Percentiles rank a stretch among this genome's conserved stretches.
These are phyloP conservation scores for Nettapus auritus DNA, from an alignment of 2,113 vertebrate genomes.

Conservation along the genomic window DNA sequence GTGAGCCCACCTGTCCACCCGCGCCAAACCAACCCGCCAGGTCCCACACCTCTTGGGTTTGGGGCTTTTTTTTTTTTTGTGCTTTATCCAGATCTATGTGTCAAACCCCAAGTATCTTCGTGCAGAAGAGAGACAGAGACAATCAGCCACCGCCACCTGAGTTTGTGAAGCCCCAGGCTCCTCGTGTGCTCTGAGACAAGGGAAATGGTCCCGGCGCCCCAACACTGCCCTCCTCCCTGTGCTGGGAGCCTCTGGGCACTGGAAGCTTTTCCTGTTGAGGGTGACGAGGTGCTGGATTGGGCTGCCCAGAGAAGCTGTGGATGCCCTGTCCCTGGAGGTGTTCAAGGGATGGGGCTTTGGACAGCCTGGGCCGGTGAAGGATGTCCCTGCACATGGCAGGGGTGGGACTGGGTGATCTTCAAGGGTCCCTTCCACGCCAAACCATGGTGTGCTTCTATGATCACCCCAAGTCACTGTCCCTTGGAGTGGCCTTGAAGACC, in stretches of 20 bases:
- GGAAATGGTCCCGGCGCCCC: neutral
- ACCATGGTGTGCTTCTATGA: neutral
- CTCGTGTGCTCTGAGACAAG: slow-evolving; percentile 7
- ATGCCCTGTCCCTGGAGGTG: neutral
- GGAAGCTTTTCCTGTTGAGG: neutral
- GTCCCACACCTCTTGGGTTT: neutral
- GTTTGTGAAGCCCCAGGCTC: neutral
- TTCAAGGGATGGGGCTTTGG: neutral
- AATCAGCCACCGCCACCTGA: slow-evolving; percentile 56
- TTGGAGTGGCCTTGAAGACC: neutral
- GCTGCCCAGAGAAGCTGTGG: neutral
- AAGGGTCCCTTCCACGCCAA: neutral
- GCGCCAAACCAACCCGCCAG: neutral
- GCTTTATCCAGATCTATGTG: neutral
- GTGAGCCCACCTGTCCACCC: accelerated
- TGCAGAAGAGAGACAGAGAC: slow-evolving; percentile 69
- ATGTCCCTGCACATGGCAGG: neutral
- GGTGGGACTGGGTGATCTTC: neutral
- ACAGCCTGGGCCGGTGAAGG: neutral
- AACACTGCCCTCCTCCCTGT: neutral
- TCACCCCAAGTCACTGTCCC: neutral
- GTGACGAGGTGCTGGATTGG: neutral
- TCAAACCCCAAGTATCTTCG: slow-evolving; percentile 65
- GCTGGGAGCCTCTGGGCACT: neutral
- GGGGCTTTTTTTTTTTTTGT: neutral